phyloP scores from a whole-genome alignment of 2,113 vertebrate species.

The Eretmochelys imbricata region DNA sequence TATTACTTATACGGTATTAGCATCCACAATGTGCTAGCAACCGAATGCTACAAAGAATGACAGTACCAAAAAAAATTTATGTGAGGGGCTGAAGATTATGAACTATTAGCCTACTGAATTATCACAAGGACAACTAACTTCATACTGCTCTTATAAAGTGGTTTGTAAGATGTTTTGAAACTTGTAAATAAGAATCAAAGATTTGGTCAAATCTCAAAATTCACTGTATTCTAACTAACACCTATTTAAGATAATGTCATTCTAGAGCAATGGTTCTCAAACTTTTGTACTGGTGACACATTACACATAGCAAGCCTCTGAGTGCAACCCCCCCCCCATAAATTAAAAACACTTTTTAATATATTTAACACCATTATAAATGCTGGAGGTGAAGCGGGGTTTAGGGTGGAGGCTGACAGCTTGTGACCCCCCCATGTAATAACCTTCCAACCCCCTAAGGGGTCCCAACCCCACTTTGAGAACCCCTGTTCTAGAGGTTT shows the following conservation, averaged over 20 bases:
- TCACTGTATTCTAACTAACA: too few species aligned
- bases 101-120: not conserved
- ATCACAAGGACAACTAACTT: not conserved
- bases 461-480: too few species aligned
- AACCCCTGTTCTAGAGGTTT: not conserved
- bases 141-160: not conserved
- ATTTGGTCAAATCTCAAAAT: not conserved
- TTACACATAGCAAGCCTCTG: too few species aligned
- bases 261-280: too few species aligned
- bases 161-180: accelerated
- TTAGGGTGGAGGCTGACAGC: too few species aligned
- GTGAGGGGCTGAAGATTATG: not conserved
- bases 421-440: too few species aligned
- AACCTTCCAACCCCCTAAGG: too few species aligned
- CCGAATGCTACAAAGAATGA: not conserved
- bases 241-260: not conserved
- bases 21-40: not conserved
- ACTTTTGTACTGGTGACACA: too few species aligned
- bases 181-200: not conserved
- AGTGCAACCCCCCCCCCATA: too few species aligned
- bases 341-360: too few species aligned
- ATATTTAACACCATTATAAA: too few species aligned
- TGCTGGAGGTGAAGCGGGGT: too few species aligned
- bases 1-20: not conserved
- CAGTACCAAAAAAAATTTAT: not conserved